Percentiles rank a stretch among this genome's conserved stretches.
phyloP scores from a whole-genome alignment of 2,113 vertebrate species.

The Pteropus alecto region DNA sequence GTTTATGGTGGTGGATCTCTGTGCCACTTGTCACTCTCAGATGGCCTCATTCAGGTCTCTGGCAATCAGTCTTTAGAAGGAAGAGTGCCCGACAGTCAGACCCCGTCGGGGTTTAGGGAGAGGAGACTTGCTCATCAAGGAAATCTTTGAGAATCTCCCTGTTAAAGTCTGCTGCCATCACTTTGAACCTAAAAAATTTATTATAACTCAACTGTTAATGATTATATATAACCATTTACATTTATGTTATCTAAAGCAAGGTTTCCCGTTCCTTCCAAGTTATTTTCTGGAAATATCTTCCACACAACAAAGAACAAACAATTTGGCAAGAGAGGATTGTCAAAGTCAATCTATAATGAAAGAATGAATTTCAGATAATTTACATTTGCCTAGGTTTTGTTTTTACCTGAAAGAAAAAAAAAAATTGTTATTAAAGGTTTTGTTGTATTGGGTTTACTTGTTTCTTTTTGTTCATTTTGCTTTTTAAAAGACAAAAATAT shows the following conservation, averaged over 20 bases:
- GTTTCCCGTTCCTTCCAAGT: neutral
- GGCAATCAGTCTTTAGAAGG: neutral
- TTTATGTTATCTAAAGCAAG: conserved; percentile 26
- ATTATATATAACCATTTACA: neutral
- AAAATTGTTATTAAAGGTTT: neutral
- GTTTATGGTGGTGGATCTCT: neutral
- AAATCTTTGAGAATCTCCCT: neutral
- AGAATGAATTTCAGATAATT: neutral
- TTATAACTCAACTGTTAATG: neutral
- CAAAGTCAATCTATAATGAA: neutral
- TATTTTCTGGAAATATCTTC: conserved; percentile 18
- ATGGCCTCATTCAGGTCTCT: neutral
- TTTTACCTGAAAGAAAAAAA: neutral
- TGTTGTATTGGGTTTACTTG: neutral
- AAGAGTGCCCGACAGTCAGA: neutral
- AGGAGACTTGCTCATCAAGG: neutral
- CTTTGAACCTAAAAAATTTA: neutral
- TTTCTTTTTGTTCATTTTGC: neutral
- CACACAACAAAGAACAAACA: neutral
- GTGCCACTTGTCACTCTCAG: neutral
- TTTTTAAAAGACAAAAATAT: neutral
- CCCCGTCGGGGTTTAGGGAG: neutral
- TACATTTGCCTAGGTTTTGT: neutral
- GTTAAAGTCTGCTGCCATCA: neutral
- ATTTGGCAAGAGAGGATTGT: neutral